Evolutionary conservation across 2,888 invertebrate genomes (phyloP), one percentile per base, ranked within the genome.

Genomic region (Trichopria drosophilae): DNA sequence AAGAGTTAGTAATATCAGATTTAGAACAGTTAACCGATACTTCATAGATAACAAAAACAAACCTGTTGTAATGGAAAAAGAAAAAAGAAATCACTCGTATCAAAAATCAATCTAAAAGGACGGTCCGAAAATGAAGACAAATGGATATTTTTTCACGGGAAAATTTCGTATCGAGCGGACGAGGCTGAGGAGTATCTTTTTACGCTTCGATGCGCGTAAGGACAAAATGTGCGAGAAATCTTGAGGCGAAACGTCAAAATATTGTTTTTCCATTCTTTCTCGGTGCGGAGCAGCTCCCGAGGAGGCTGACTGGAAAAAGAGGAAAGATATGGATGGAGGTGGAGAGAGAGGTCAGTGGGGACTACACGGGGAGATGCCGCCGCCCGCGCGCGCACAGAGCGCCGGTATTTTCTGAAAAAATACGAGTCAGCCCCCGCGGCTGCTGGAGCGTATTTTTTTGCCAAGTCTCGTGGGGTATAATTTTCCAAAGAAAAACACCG

Each of bases 231-330:
- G 57, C 37, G 42, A 52, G 50, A 51, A 50, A 57, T 48, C 52
- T 55, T 56, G 57, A 57, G 53, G 59, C 58, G 64, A 68, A 68
- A 67, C 63, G 68, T 68, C 63, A 71, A 73, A 73, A 73, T 73
- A 73, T 73, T 73, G 70, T 73, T 72, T 73, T 73, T 73, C 68
- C 73, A 73, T 73, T 73, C 72, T 71, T 73, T 66, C 64, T 63
- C 58, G 56, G 58, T 57, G 57, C 29, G 24, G 15, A 50, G 29
- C 12, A 39, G 10, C 34, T 29, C 32, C 22, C 20, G 36, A 34
- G 12, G n/a, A 16, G 7, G 45, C 6, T 26, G 47, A 36, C 18
- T 24, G 44, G 35, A 26, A 32, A n/a, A 44, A 16, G 42, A 35
- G 31, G 15, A 24, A 15, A 16, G 19, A 37, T 10, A 44, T 35